Evolutionary conservation across 1,140 invertebrate species (phyloP).

Genomic region (Phortica variegata): DNA sequence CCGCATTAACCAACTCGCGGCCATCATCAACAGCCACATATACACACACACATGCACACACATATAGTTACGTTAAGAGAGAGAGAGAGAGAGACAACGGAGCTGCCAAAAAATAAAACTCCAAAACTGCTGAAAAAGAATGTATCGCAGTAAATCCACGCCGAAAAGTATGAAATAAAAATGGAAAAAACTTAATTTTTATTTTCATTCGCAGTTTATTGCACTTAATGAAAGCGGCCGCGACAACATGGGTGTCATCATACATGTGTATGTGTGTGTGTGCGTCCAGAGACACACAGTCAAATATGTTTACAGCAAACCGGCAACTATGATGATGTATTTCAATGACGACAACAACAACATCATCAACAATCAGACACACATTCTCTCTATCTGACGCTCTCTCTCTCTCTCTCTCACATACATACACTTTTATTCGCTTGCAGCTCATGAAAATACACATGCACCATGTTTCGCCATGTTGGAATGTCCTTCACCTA

Average conservation of each 20-base stretch:
- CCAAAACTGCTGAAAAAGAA: background rate
- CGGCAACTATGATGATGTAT: slow-evolving; percentile 43
- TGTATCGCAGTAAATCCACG: slow-evolving; percentile 17
- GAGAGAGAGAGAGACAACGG: slow-evolving; percentile 6
- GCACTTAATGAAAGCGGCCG: slow-evolving; percentile 40
- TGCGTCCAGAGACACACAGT: slow-evolving; percentile 1
- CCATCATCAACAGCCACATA: slow-evolving; percentile 12
- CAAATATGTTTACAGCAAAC: slow-evolving; percentile 33
- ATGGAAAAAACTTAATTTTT: slow-evolving; percentile 35
- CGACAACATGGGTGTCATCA: background rate
- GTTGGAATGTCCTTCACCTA: slow-evolving; percentile 46
- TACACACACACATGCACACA: slow-evolving; percentile 12
- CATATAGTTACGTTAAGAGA: slow-evolving; percentile 15
- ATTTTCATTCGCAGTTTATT: slow-evolving; percentile 42
- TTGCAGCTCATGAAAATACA: no score
- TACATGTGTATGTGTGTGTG: background rate
- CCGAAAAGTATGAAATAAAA: slow-evolving; percentile 35
- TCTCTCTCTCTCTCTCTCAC: no score
- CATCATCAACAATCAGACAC: slow-evolving; percentile 13
- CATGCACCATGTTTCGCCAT: slow-evolving; percentile 25
- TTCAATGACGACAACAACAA: slow-evolving; percentile 25
- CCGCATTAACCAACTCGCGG: slow-evolving; percentile 37
- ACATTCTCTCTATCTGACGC: background rate
- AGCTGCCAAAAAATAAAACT: slow-evolving; percentile 1
- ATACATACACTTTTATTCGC: no score